phyloP scores from a whole-genome alignment of 1,140 invertebrate species.

The Oreohelix idahoensis region DNA sequence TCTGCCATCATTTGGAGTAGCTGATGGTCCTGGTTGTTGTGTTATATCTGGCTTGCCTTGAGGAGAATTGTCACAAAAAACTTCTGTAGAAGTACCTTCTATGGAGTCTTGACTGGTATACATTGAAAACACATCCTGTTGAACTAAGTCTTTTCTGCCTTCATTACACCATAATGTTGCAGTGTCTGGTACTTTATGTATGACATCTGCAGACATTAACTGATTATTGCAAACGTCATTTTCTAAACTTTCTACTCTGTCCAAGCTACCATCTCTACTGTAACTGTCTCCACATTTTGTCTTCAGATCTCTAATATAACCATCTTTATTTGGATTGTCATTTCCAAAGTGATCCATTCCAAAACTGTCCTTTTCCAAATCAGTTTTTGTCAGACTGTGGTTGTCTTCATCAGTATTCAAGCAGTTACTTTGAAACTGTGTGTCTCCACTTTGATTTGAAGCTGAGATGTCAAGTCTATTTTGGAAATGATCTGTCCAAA shows the following conservation, averaged over 20 bases:
- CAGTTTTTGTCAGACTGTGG: background rate
- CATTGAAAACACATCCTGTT: background rate
- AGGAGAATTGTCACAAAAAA: no score
- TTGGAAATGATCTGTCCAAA: slow-evolving; percentile 3
- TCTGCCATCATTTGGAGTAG: background rate
- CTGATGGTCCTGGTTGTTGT: background rate
- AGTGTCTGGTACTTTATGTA: background rate
- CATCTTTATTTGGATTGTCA: background rate
- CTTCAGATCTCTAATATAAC: background rate
- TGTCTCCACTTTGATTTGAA: background rate
- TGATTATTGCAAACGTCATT: background rate
- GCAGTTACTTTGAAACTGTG: background rate
- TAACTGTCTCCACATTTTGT: background rate
- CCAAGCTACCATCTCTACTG: background rate
- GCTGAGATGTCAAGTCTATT: background rate
- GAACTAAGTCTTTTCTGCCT: background rate
- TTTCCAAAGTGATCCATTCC: background rate
- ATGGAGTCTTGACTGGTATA: background rate
- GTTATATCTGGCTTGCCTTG: background rate
- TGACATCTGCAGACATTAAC: background rate
- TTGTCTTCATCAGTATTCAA: background rate
- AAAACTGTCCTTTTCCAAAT: background rate
- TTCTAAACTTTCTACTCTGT: background rate
- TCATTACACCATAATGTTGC: background rate
- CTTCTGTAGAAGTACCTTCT: background rate